These are phyloP conservation scores for Moxostoma hubbsi DNA, from an alignment of 2,797 vertebrate species.

Conservation along the genomic window DNA sequence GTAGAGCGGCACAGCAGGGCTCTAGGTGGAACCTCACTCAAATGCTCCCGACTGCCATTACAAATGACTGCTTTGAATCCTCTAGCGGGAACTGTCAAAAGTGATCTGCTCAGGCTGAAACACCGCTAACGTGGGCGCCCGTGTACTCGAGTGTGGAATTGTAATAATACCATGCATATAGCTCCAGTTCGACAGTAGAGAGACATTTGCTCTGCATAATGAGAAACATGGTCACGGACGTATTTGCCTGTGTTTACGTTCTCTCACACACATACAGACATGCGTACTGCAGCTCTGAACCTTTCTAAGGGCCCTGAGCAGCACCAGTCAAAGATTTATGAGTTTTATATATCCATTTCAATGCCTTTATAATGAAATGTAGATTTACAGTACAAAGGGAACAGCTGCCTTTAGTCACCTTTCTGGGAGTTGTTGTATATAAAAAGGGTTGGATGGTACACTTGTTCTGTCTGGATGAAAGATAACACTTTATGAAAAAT, in stretches of 20 bases:
- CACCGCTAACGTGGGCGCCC: conserved; percentile 67
- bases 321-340: conserved; percentile 31
- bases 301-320: conserved; percentile 14
- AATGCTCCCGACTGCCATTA: conserved; percentile 70
- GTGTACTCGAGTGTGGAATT: conserved; percentile 58
- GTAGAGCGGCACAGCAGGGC: conserved; percentile 62
- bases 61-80: conserved; percentile 75
- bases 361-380: conserved; percentile 30
- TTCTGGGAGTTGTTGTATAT: conserved; percentile 67
- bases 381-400: conserved; percentile 25
- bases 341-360: conserved; percentile 15
- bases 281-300: not conserved
- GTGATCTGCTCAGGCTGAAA: conserved; percentile 67
- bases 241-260: conserved; percentile 22
- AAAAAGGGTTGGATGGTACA: not conserved
- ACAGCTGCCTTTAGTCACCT: conserved; percentile 67
- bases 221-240: conserved; percentile 39
- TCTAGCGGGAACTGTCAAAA: conserved; percentile 70
- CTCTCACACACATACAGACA: conserved; percentile 50
- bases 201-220: conserved; percentile 35
- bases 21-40: conserved; percentile 65
- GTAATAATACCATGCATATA: conserved; percentile 48
- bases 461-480: no score
- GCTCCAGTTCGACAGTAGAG: conserved; percentile 50
- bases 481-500: no score